A percentile compares a stretch with the other conserved stretches of the same genome.
Evolutionary conservation across 2,888 invertebrate genomes (phyloP).

Genomic region (Andrena minutula): DNA sequence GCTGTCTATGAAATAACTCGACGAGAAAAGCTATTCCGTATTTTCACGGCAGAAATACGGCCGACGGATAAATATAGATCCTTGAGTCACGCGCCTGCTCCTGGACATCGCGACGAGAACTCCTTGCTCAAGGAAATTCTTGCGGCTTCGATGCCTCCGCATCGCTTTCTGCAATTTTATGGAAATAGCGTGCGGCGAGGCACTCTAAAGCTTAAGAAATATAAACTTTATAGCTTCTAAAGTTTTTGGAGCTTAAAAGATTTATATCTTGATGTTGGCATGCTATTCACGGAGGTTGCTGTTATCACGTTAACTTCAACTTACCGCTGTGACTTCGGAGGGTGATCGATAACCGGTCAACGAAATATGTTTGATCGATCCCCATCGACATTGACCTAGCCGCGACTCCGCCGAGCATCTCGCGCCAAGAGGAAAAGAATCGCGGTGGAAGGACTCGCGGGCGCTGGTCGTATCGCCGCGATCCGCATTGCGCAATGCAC

Average conservation of each 20-base stretch:
- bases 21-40: slow-evolving; percentile 17
- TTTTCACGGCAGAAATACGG: slow-evolving; percentile 14
- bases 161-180: too few relatives aligned
- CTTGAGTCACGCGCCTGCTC: not conserved
- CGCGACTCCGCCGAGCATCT: slow-evolving; percentile 1
- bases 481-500: slow-evolving; percentile 42
- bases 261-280: not conserved
- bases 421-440: slow-evolving; percentile 6
- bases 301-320: not conserved
- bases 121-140: not conserved
- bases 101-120: not conserved
- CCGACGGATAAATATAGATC: slow-evolving; percentile 14
- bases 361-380: slow-evolving; percentile 57
- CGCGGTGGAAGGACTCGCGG: not conserved
- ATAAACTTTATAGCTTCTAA: too few relatives aligned
- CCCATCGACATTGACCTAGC: slow-evolving; percentile 55
- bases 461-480: slow-evolving; percentile 3
- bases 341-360: slow-evolving; percentile 19
- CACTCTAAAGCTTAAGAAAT: too few relatives aligned
- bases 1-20: slow-evolving; percentile 5
- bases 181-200: too few relatives aligned
- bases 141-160: not conserved
- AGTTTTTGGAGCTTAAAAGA: not conserved
- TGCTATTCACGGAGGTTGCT: slow-evolving; percentile 21
- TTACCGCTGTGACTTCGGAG: not conserved